Conservation (phyloP, 2,797 vertebrate species). For the Gymnothorax reevesii region DNA sequence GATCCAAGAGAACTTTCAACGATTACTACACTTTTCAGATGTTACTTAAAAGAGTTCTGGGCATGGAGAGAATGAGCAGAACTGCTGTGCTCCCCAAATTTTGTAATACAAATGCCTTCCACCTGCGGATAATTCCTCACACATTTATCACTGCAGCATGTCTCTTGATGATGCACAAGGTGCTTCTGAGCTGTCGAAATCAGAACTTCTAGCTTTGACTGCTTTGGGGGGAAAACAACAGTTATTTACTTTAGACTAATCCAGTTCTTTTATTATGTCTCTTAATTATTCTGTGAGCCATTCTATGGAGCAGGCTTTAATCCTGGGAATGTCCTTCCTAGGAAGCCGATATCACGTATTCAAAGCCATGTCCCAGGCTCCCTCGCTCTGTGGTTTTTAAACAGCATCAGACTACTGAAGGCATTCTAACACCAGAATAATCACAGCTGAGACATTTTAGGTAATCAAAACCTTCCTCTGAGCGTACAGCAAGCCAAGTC, state of each 20-base stretch:
- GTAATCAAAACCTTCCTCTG: constrained; percentile 1
- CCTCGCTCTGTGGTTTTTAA: constrained; percentile 19
- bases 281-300: constrained; percentile 34
- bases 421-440: neutral
- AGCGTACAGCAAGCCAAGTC: neutral
- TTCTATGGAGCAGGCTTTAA: constrained; percentile 19
- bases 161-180: constrained; percentile 32
- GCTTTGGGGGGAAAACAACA: constrained; percentile 36
- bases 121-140: neutral
- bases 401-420: neutral
- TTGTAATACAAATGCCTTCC: constrained; percentile 9
- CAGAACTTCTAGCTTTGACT: constrained; percentile 44
- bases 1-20: too few relatives aligned
- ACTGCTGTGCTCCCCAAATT: constrained; percentile 1
- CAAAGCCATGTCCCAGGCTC: constrained; percentile 11
- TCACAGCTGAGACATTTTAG: neutral
- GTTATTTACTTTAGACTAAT: constrained; percentile 57
- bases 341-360: constrained; percentile 21
- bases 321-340: constrained; percentile 9
- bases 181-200: constrained; percentile 44
- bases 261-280: constrained; percentile 43
- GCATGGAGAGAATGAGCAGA: too few relatives aligned
- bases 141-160: constrained; percentile 23
- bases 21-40: neutral
- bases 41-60: neutral